Evolutionary conservation across 2,113 vertebrate species (phyloP), one percentile per base, ranked within the genome.

Genomic region (Eulacestoma nigropectus): DNA sequence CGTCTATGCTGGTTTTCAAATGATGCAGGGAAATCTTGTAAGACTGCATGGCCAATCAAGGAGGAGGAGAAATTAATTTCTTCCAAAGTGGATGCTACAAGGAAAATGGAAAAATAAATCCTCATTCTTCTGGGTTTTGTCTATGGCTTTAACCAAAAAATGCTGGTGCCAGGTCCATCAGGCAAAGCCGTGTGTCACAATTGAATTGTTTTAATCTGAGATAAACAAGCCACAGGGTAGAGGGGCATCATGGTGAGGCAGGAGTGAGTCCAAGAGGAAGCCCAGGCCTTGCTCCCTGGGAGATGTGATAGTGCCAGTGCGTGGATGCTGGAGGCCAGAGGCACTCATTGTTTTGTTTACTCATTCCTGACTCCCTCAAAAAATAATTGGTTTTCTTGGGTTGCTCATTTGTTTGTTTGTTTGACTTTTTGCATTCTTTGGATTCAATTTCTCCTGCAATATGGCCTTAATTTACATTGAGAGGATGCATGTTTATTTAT

Each of bases 1-100:
- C 60, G 8, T 93, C 85, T 70, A 70, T 29, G 2, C 53, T 73
- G 80, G 68, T 83, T 97, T 97, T 91, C 89, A 78, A 52, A 93
- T 17, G 42, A 59, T 69, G 63, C 67, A 68, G 73, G 33, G 82
- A 56, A 52, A 74, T 83, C 64, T 88, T 90, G 76, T 93, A 94
- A 95, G 84, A 46, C 85, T 92, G 92, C 82, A 46, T 32, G 64
- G 68, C 78, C 84, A 87, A 21, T 62, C 73, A 95, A 95, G 69
- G 69, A 82, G 94, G 18, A 76, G 44, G 33, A 81, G 68, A 84
- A 95, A 96, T 96, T 94, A 91, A 93, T 97, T 94, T 92, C 37
- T 95, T 92, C 80, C 87, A 56, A 81, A 96, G 93, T 46, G 50
- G 62, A 52, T 91, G 56, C 78, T 65, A 12, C 85, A 65, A 87